Evolutionary conservation across 2,113 vertebrate genomes (phyloP).

Genomic region (Willisornis vidua): DNA sequence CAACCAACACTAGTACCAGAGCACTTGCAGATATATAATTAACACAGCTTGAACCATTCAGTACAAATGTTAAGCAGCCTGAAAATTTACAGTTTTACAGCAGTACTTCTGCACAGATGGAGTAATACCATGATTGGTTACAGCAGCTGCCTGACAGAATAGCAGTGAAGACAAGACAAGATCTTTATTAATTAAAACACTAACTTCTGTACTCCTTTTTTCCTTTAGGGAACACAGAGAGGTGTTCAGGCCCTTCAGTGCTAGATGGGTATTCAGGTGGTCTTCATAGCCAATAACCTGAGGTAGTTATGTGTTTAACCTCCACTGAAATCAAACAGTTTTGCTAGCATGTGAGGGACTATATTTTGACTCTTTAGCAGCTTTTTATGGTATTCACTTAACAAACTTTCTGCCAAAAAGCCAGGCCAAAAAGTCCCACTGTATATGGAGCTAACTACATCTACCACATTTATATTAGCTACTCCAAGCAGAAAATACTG

Average conservation of each 20-base stretch:
- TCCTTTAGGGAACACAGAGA: neutral
- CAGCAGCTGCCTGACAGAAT: neutral
- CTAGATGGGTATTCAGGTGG: neutral
- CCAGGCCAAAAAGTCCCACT: neutral
- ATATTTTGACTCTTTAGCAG: neutral
- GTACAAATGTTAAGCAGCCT: neutral
- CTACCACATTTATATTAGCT: neutral
- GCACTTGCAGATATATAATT: neutral
- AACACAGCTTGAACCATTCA: conserved; percentile 39
- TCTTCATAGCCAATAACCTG: neutral
- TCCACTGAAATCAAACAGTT: neutral
- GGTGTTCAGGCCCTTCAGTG: neutral
- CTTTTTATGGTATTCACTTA: neutral
- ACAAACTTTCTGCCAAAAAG: neutral
- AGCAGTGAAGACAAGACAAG: neutral
- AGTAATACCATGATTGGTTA: neutral
- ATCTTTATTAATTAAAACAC: neutral
- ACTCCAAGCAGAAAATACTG: neutral
- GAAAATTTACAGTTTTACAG: conserved; percentile 34
- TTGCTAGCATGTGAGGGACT: neutral
- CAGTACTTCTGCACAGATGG: conserved; percentile 10
- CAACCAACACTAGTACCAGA: neutral
- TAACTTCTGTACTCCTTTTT: neutral
- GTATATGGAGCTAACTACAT: neutral
- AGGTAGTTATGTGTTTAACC: neutral